Evolutionary conservation across 1,140 invertebrate genomes (phyloP).

Genomic region (Eriocheir sinensis): DNA sequence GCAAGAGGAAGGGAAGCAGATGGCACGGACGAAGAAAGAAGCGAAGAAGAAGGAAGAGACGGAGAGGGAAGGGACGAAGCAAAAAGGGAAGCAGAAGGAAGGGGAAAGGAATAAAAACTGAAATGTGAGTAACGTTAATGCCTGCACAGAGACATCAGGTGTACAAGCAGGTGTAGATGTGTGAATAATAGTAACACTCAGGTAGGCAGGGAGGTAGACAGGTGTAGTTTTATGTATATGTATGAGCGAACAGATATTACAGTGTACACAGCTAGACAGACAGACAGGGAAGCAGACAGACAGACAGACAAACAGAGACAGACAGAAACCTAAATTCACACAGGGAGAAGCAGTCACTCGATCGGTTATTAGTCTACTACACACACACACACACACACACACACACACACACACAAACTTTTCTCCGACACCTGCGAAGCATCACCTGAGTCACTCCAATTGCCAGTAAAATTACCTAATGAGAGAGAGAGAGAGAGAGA

Average conservation of each 20-base stretch:
- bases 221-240: neutral
- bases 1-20: neutral
- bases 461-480: too few species aligned
- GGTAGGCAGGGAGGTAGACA: neutral
- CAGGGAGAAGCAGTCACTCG: neutral
- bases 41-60: neutral
- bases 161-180: neutral
- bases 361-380: too few species aligned
- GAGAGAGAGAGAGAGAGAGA: too few species aligned
- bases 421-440: neutral
- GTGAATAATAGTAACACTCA: neutral
- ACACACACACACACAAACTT: slow-evolving; percentile 1
- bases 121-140: neutral
- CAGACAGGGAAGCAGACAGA: too few species aligned
- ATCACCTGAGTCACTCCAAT: too few species aligned
- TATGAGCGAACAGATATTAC: neutral
- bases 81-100: neutral
- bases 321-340: slow-evolving; percentile 7
- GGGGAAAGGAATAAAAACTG: neutral
- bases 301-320: too few species aligned
- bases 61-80: neutral
- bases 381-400: slow-evolving; percentile 42
- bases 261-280: neutral
- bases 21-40: neutral
- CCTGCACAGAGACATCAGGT: neutral